Percentiles rank a stretch among this genome's conserved stretches.
phyloP scores from a whole-genome alignment of 2,113 vertebrate species.

The Cyanoliseus patagonus region DNA sequence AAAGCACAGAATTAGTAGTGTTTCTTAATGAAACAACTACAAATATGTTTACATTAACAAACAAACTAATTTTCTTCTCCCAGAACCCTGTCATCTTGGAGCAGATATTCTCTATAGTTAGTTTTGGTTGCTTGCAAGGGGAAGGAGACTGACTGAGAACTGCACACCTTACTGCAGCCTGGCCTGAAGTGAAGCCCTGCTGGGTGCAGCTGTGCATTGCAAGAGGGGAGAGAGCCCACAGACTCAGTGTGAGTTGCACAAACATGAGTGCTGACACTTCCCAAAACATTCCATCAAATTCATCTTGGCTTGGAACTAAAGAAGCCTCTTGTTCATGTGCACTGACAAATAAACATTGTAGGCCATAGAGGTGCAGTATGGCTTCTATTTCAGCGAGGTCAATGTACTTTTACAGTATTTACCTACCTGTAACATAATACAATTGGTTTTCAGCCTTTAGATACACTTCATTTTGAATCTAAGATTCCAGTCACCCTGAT shows the following conservation, averaged over 20 bases:
- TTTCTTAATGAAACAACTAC: background rate
- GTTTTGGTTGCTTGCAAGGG: background rate
- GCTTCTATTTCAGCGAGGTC: background rate
- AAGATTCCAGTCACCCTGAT: background rate
- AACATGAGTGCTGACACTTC: background rate
- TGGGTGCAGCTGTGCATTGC: background rate
- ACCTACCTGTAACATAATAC: background rate
- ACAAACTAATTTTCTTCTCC: background rate
- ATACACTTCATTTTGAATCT: constrained; percentile 20
- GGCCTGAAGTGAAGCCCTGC: background rate
- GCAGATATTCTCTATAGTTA: background rate
- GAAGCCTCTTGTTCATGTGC: background rate
- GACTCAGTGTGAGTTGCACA: background rate
- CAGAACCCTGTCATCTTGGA: background rate
- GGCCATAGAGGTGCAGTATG: background rate
- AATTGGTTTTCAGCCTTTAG: background rate
- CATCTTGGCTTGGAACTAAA: background rate
- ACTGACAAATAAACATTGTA: background rate
- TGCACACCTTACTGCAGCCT: background rate
- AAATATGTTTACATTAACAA: background rate
- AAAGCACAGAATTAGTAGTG: background rate
- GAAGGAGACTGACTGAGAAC: background rate
- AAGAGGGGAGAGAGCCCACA: background rate
- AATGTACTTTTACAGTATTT: background rate
- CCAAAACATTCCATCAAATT: background rate